Conservation (phyloP, 2,888 invertebrate species). For the Acanthosepion esculentum region DNA sequence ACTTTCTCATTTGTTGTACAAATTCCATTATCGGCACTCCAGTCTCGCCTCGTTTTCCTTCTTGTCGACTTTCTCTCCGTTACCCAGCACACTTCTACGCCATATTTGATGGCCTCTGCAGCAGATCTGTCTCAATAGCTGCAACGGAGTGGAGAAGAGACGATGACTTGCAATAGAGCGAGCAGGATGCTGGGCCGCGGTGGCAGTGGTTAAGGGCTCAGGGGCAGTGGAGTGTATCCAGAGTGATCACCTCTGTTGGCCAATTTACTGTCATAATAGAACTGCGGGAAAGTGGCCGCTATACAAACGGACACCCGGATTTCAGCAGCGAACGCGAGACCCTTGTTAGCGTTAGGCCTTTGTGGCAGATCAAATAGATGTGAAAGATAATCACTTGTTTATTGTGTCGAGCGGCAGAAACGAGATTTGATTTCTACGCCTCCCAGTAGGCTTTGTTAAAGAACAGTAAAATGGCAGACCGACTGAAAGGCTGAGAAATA, state of each 20-base stretch:
- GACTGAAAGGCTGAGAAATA: neutral
- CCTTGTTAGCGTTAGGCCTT: neutral
- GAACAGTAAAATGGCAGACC: neutral
- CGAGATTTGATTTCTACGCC: conserved; percentile 33
- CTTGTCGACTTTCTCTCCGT: neutral
- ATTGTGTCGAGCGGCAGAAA: conserved; percentile 22
- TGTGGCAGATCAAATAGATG: conserved; percentile 12
- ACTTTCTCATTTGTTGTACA: conserved; percentile 8
- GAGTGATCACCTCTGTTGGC: conserved; percentile 33
- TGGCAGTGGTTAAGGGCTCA: neutral
- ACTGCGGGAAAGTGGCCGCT: neutral
- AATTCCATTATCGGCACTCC: neutral
- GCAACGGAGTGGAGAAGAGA: neutral
- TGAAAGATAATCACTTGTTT: neutral
- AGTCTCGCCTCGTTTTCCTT: neutral
- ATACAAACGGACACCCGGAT: conserved; percentile 14
- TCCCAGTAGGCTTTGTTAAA: neutral
- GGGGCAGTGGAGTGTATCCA: neutral
- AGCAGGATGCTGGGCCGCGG: neutral
- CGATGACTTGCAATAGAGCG: neutral
- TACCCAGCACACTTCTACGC: neutral
- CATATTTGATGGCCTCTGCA: neutral
- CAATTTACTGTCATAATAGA: neutral
- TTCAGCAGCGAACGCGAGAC: neutral
- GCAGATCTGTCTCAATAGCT: neutral